phyloP scores from a whole-genome alignment of 1,140 invertebrate genomes.

The Ips nitidus region DNA sequence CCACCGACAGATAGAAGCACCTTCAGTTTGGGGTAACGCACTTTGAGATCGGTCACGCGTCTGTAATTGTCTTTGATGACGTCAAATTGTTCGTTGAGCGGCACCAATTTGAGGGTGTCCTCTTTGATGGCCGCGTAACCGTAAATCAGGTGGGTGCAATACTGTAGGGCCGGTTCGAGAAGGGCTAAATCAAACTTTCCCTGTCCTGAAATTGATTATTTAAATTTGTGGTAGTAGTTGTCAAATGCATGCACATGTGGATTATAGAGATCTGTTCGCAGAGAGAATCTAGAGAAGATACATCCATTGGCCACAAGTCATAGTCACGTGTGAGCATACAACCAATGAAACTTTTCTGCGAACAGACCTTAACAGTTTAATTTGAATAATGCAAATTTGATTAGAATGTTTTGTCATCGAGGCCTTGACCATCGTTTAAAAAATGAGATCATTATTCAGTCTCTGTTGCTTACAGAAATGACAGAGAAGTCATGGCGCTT shows the following conservation, averaged over 20 bases:
- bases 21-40: conserved; percentile 69
- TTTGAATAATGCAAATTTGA: too few species aligned
- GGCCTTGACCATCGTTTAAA: too few species aligned
- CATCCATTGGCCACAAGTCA: too few species aligned
- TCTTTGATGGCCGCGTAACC: conserved; percentile 82
- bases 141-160: conserved; percentile 85
- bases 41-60: conserved; percentile 69
- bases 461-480: too few species aligned
- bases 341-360: too few species aligned
- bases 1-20: conserved; percentile 77
- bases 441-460: too few species aligned
- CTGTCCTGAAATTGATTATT: conserved; percentile 64
- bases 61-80: conserved; percentile 71
- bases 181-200: conserved; percentile 76
- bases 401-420: too few species aligned
- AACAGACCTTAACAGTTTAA: too few species aligned
- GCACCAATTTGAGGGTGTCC: conserved; percentile 67
- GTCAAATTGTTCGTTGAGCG: conserved; percentile 71
- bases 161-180: conserved; percentile 70
- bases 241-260: not conserved
- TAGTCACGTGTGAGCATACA: too few species aligned
- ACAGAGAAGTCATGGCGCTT: too few species aligned
- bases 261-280: not conserved
- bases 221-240: too few species aligned
- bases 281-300: too few species aligned